A percentile compares a stretch with the other conserved stretches of the same genome.
These are phyloP conservation scores for Lophotis ruficrista DNA, from an alignment of 2,113 vertebrate genomes.

Conservation along the genomic window DNA sequence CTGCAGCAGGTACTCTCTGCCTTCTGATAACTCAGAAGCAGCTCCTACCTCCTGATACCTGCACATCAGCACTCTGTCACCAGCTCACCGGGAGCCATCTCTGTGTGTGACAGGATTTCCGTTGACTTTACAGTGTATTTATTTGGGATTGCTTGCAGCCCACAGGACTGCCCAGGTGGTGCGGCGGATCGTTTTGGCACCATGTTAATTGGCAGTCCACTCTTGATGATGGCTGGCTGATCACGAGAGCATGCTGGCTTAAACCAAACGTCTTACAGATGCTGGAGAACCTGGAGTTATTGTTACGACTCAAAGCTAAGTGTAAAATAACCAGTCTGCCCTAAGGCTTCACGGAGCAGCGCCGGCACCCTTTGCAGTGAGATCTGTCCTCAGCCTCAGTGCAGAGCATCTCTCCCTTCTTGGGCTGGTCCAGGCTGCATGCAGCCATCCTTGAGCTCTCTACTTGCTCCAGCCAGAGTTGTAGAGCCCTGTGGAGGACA, in stretches of 20 bases:
- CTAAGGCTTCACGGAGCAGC: background rate
- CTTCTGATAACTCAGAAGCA: background rate
- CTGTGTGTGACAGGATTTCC: background rate
- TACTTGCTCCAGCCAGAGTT: background rate
- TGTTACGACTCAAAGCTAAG: background rate
- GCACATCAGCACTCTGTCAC: background rate
- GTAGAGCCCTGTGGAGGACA: background rate
- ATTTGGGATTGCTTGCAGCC: background rate
- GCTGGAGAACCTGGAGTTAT: background rate
- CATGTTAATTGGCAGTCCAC: background rate
- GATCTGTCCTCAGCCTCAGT: background rate
- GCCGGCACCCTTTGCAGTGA: background rate
- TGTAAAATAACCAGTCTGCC: background rate
- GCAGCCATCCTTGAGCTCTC: background rate
- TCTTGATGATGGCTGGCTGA: background rate
- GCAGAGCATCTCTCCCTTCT: background rate
- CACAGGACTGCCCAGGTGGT: background rate
- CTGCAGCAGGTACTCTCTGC: background rate
- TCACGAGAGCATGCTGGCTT: background rate
- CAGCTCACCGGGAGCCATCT: background rate
- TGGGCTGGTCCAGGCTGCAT: background rate
- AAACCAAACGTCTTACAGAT: background rate
- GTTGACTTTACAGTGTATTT: background rate
- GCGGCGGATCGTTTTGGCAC: background rate
- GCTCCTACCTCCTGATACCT: background rate